Evolutionary conservation across 2,113 vertebrate species (phyloP).

Genomic region (Taurulus bubalis): DNA sequence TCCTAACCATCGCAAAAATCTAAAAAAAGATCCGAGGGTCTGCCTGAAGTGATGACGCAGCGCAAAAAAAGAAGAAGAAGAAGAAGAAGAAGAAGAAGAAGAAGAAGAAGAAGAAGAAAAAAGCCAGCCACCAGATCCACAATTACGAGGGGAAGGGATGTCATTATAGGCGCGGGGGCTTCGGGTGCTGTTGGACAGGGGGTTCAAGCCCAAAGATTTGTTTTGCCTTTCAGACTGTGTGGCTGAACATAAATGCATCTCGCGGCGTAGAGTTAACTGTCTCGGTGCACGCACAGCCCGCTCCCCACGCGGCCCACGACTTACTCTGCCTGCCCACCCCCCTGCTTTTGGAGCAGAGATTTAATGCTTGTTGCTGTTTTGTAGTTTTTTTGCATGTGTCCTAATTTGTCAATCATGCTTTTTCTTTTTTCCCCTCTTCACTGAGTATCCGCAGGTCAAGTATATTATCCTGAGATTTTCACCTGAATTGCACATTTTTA

Average conservation of each 20-base stretch:
- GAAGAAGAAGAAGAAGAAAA: no score
- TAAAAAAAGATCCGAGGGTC: background rate
- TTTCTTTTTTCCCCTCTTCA: background rate
- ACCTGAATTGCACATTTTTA: background rate
- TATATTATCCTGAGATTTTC: background rate
- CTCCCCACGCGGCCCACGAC: background rate
- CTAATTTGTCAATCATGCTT: background rate
- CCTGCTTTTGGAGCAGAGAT: constrained; percentile 20
- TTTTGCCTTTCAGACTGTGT: constrained; percentile 1
- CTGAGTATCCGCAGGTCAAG: constrained; percentile 20
- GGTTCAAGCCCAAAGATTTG: background rate
- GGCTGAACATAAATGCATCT: constrained; percentile 32
- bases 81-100: no score
- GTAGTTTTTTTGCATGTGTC: constrained; percentile 41
- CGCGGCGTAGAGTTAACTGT: constrained; percentile 2
- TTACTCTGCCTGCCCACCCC: constrained; percentile 28
- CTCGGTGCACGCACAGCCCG: constrained; percentile 24
- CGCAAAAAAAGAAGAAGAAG: background rate
- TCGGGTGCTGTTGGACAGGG: constrained; percentile 2
- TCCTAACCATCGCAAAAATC: constrained; percentile 23
- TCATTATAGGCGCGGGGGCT: background rate
- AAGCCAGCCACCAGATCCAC: constrained; percentile 11
- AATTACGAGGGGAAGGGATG: constrained; percentile 9
- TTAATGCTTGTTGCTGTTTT: constrained; percentile 28
- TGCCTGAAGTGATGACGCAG: constrained; percentile 33